A percentile compares a stretch with the other conserved stretches of the same genome.
phyloP scores from a whole-genome alignment of 2,888 invertebrate genomes.

The Allacma fusca region DNA sequence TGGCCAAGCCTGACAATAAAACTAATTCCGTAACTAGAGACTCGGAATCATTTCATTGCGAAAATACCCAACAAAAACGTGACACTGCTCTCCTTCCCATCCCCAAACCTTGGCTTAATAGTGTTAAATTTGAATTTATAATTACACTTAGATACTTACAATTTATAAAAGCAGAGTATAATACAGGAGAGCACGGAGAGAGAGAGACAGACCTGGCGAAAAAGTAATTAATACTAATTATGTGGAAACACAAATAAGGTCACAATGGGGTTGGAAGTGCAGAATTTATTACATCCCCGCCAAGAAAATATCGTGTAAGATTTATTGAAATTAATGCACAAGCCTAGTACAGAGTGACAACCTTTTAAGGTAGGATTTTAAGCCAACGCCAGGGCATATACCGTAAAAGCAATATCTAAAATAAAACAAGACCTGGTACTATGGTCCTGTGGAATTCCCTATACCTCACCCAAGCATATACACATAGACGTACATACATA shows the following conservation, averaged over 20 bases:
- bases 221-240: constrained; percentile 21
- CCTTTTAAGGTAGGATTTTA: neutral
- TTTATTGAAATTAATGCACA: constrained; percentile 2
- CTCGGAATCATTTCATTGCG: too few species aligned
- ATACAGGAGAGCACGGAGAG: neutral
- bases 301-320: neutral
- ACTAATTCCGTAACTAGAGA: neutral
- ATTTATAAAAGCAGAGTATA: neutral
- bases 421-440: neutral
- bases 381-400: neutral
- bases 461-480: too few species aligned
- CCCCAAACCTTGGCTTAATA: neutral
- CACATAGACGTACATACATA: neutral
- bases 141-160: neutral
- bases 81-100: too few species aligned
- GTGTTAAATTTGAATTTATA: neutral
- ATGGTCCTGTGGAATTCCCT: too few species aligned
- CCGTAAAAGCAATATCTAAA: neutral
- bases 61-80: too few species aligned
- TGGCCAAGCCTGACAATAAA: neutral
- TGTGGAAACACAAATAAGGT: neutral
- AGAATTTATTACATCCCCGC: constrained; percentile 1
- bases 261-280: constrained; percentile 1
- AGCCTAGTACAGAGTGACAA: neutral
- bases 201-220: neutral